A percentile compares a stretch with the other conserved stretches of the same genome.
phyloP scores from a whole-genome alignment of 2,888 invertebrate species.

The Kryphioiulus occultus region DNA sequence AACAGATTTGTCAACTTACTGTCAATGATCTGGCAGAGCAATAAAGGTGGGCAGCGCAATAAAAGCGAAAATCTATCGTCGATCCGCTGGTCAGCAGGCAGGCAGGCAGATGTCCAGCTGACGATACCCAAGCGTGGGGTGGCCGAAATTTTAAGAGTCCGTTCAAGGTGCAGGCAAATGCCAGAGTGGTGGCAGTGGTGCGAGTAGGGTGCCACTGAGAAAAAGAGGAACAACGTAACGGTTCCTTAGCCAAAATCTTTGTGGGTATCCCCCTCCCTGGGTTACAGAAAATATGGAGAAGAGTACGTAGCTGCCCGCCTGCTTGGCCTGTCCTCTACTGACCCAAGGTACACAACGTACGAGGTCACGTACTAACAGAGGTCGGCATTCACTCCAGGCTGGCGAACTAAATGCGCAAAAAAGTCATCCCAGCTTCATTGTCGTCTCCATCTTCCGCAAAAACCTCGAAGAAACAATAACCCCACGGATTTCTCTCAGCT shows the following conservation, averaged over 20 bases:
- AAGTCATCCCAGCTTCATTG: slow-evolving; percentile 46
- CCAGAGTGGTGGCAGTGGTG: background rate
- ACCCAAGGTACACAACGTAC: slow-evolving; percentile 47
- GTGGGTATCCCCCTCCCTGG: slow-evolving; percentile 33
- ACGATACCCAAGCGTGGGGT: background rate
- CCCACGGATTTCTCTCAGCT: slow-evolving; percentile 10
- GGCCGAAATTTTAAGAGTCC: background rate
- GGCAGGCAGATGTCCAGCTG: background rate
- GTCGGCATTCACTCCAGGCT: slow-evolving; percentile 50
- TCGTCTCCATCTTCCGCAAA: slow-evolving; percentile 49
- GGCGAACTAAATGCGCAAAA: slow-evolving; percentile 45
- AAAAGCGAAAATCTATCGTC: background rate
- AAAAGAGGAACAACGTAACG: slow-evolving; percentile 30
- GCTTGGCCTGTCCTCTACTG: slow-evolving; percentile 52
- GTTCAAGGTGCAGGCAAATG: background rate
- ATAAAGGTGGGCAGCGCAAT: background rate
- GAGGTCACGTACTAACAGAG: slow-evolving; percentile 51
- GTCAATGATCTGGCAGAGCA: background rate
- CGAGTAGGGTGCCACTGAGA: slow-evolving; percentile 26
- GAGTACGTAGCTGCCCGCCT: slow-evolving; percentile 43
- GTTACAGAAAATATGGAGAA: slow-evolving; percentile 35
- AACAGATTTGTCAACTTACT: slow-evolving; percentile 9
- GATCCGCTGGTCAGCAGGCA: background rate
- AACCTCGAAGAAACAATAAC: slow-evolving; percentile 43
- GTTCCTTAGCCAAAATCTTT: slow-evolving; percentile 31